Evolutionary conservation across 2,113 vertebrate genomes (phyloP).

Genomic region (Macrotis lagotis): DNA sequence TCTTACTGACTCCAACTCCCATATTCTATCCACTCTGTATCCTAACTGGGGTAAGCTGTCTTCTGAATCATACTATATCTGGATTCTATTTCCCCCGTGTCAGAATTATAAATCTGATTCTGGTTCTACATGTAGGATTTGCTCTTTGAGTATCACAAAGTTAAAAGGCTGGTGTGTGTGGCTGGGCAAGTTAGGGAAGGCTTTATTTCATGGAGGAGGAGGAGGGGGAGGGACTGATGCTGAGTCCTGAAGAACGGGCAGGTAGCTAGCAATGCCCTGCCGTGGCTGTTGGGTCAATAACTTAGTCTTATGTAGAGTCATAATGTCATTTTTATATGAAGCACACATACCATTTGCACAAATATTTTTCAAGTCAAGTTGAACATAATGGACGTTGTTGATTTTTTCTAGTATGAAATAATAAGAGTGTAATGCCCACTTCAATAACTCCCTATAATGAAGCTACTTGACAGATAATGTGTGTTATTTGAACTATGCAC

Average conservation of each 20-base stretch:
- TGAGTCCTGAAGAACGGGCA: background rate
- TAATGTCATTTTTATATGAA: background rate
- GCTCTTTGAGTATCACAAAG: background rate
- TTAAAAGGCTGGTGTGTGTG: background rate
- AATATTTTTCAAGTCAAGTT: background rate
- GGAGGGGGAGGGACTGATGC: background rate
- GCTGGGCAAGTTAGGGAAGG: background rate
- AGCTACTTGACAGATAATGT: background rate
- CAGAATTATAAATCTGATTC: background rate
- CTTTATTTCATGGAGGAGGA: background rate
- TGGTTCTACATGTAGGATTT: background rate
- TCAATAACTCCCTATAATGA: background rate
- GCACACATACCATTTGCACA: background rate
- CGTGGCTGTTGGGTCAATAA: background rate
- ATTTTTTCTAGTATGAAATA: background rate
- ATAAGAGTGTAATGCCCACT: background rate
- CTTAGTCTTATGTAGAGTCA: background rate
- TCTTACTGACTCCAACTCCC: background rate
- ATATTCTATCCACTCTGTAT: background rate
- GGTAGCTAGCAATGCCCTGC: background rate
- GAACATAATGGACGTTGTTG: background rate
- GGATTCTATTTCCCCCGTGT: background rate
- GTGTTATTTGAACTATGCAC: background rate
- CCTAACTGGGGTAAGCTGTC: background rate
- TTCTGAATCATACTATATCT: background rate